A percentile compares a stretch with the other conserved stretches of the same genome.
phyloP scores from a whole-genome alignment of 1,140 invertebrate species.

The Pachyrhynchus sulphureomaculatus region DNA sequence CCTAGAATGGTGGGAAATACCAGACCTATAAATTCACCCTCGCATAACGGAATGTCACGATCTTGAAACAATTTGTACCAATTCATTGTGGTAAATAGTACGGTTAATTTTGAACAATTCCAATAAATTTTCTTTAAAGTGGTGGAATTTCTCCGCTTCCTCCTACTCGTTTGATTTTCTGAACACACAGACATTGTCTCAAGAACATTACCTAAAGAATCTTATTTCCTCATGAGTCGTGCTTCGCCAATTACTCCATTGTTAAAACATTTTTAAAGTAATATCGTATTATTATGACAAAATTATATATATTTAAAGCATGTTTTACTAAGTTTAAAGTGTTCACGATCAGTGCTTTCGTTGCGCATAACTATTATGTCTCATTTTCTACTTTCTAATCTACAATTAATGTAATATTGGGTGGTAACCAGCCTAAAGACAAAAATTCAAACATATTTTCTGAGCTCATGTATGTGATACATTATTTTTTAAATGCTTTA shows the following conservation, averaged over 20 bases:
- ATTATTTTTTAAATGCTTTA: not conserved
- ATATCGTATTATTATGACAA: slow-evolving; percentile 5
- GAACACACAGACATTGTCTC: not conserved
- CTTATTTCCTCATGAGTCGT: not conserved
- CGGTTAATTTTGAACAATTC: too few species aligned
- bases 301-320: slow-evolving; percentile 2
- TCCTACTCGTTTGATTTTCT: not conserved
- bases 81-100: too few species aligned
- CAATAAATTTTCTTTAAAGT: too few species aligned
- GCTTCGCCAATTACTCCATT: slow-evolving; percentile 8
- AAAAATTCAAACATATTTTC: slow-evolving; percentile 8
- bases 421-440: not conserved
- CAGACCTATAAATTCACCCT: too few species aligned
- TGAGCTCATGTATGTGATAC: not conserved
- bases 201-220: not conserved
- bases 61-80: too few species aligned
- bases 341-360: slow-evolving; percentile 14
- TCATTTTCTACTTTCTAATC: slow-evolving; percentile 25
- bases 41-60: too few species aligned
- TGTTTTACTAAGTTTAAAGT: slow-evolving; percentile 8
- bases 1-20: too few species aligned
- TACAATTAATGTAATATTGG: slow-evolving; percentile 5
- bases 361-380: slow-evolving; percentile 10
- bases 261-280: slow-evolving; percentile 5
- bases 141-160: too few species aligned